These are phyloP conservation scores for Diloba caeruleocephala DNA, from an alignment of 2,888 invertebrate species.

Conservation along the genomic window DNA sequence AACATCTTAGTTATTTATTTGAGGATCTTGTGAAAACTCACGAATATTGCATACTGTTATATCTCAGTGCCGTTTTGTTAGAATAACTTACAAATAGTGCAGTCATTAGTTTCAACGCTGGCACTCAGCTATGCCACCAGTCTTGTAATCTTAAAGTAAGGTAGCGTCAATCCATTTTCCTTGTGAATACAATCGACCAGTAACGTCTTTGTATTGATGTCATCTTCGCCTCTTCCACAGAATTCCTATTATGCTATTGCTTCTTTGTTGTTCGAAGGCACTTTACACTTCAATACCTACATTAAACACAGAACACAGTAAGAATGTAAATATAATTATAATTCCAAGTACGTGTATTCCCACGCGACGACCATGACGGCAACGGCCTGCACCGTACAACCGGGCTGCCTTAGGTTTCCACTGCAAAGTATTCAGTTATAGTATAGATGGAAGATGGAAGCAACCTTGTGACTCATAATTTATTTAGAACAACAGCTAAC, in stretches of 20 bases:
- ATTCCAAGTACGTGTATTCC: conserved; percentile 73
- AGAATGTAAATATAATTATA: conserved; percentile 75
- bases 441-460: not conserved
- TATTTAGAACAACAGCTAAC: not conserved
- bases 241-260: conserved; percentile 49
- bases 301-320: conserved; percentile 61
- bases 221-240: conserved; percentile 56
- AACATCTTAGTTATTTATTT: not conserved
- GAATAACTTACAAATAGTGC: conserved; percentile 31
- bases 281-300: conserved; percentile 57
- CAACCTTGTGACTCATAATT: conserved; percentile 2
- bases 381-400: conserved; percentile 43
- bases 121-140: conserved; percentile 25
- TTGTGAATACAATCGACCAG: conserved; percentile 46
- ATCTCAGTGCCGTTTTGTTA: conserved; percentile 12
- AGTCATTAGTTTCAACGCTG: conserved; percentile 49
- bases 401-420: conserved; percentile 8
- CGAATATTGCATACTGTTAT: conserved; percentile 9
- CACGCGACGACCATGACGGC: conserved; percentile 69
- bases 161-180: conserved; percentile 53
- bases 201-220: conserved; percentile 54
- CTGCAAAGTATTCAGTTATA: conserved; percentile 7
- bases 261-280: conserved; percentile 61
- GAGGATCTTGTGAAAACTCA: conserved; percentile 7
- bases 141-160: conserved; percentile 42